These are phyloP conservation scores for Drosophila subsilvestris DNA, from an alignment of 2,888 invertebrate species.

Conservation along the genomic window DNA sequence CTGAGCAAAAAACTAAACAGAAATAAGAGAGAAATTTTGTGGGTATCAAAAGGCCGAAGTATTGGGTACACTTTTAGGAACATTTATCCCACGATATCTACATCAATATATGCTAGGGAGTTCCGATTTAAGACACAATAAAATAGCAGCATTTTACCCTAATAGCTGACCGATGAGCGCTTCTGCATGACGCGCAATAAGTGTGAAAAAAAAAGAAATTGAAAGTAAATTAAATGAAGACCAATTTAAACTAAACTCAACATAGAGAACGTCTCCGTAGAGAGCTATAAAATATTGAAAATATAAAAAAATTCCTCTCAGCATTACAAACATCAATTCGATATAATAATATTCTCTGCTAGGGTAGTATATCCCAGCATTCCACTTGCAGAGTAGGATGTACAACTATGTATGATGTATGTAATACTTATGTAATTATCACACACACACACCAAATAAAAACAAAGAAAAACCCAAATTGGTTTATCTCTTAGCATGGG, in stretches of 20 bases:
- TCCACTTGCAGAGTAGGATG: background rate
- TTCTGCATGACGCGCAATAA: no score
- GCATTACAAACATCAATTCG: background rate
- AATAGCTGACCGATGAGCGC: no score
- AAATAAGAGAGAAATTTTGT: constrained; percentile 1
- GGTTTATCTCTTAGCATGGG: constrained; percentile 62
- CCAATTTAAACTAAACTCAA: no score
- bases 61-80: background rate
- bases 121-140: no score
- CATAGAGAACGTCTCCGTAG: no score
- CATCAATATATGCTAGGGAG: no score
- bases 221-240: no score
- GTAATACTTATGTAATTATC: constrained; percentile 63
- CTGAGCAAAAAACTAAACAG: constrained; percentile 3
- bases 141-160: no score
- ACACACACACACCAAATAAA: background rate
- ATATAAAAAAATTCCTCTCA: no score
- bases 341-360: background rate
- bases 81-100: constrained; percentile 1
- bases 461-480: constrained; percentile 53
- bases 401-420: background rate
- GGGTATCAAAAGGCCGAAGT: background rate
- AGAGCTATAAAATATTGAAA: no score
- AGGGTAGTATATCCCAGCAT: background rate
- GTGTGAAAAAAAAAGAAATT: no score